Evolutionary conservation across 2,797 vertebrate genomes (phyloP).

Genomic region (Lophius americanus): DNA sequence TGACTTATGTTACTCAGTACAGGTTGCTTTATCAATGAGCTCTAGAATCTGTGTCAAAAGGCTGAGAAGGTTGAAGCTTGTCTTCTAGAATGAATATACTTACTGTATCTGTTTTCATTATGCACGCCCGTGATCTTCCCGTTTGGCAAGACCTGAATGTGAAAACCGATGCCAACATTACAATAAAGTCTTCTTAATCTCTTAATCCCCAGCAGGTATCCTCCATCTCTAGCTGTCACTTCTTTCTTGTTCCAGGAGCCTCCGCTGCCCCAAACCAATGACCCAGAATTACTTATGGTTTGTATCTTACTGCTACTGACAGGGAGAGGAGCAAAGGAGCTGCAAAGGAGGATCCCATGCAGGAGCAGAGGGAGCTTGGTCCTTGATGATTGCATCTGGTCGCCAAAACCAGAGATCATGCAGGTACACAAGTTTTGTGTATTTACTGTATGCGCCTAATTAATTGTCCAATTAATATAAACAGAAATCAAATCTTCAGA

Average conservation of each 20-base stretch:
- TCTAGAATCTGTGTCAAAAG: no score
- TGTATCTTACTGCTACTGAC: conserved; percentile 42
- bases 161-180: conserved; percentile 97
- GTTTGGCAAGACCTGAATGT: conserved; percentile 91
- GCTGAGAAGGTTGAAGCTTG: no score
- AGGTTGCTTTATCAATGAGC: no score
- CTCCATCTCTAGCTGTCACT: conserved; percentile 82
- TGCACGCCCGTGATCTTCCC: conserved; percentile 92
- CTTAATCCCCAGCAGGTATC: conserved; percentile 94
- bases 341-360: conserved; percentile 82
- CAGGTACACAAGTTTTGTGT: not conserved
- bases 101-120: conserved; percentile 92
- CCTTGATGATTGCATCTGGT: conserved; percentile 81
- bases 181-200: conserved; percentile 92
- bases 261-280: conserved; percentile 80
- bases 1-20: no score
- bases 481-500: conserved; percentile 11
- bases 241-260: conserved; percentile 86
- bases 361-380: conserved; percentile 84
- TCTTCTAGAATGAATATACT: conserved; percentile 64
- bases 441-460: not conserved
- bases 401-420: not conserved
- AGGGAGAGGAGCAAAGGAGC: conserved; percentile 73
- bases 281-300: conserved; percentile 63
- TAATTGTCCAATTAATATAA: conserved; percentile 10